These are phyloP conservation scores for Dromas ardeola DNA, from an alignment of 2,113 vertebrate genomes.

Conservation along the genomic window DNA sequence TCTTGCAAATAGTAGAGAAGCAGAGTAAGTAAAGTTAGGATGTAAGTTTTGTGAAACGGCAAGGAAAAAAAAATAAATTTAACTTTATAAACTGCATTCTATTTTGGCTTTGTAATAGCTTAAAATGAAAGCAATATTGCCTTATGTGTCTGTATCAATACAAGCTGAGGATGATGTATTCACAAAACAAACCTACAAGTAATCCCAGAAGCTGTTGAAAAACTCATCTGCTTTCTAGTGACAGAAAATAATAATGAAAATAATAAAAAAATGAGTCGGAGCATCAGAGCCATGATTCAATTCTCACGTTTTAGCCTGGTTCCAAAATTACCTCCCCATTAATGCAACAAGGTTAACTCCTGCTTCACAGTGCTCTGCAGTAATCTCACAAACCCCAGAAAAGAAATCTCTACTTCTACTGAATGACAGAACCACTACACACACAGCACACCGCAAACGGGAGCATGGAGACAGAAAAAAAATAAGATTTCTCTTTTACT, in stretches of 20 bases:
- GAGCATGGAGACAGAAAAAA: fast-evolving
- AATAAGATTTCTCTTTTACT: not conserved
- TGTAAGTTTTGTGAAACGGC: not conserved
- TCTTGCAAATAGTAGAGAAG: not conserved
- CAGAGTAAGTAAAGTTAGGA: not conserved
- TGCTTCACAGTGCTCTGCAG: fast-evolving
- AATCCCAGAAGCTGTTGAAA: not conserved
- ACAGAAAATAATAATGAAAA: not conserved
- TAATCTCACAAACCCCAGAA: not conserved
- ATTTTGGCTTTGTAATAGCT: not conserved
- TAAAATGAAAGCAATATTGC: not conserved
- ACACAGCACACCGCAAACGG: fast-evolving
- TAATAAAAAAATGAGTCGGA: not conserved
- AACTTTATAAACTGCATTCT: not conserved
- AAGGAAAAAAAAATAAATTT: not conserved
- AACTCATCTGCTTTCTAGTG: not conserved
- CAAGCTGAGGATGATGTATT: not conserved
- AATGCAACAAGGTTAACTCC: not conserved
- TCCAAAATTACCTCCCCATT: not conserved
- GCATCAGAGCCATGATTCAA: not conserved
- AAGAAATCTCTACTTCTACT: not conserved
- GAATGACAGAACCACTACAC: not conserved
- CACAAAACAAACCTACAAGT: not conserved
- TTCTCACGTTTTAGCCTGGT: not conserved
- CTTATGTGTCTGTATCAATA: not conserved